Percentiles rank a stretch among this genome's conserved stretches.
Conservation (phyloP, 2,888 invertebrate genomes). For the Noctua comes region DNA sequence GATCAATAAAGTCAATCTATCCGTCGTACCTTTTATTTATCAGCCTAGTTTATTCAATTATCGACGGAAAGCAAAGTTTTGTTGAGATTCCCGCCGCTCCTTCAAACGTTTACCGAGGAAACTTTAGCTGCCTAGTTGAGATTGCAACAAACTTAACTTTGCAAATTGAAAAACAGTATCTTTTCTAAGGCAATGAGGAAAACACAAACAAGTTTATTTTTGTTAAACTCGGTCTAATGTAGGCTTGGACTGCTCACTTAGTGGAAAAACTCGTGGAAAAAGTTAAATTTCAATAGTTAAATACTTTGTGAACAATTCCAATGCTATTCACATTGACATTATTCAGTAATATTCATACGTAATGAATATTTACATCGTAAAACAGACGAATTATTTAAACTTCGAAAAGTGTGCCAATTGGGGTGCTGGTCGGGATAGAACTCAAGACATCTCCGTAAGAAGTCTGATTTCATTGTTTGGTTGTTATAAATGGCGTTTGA, state of each 20-base stretch:
- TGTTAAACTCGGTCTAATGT: constrained; percentile 18
- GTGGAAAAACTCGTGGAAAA: not conserved
- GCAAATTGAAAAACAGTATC: constrained; percentile 52
- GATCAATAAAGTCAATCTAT: not conserved
- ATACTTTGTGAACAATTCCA: not conserved
- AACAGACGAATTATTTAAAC: not conserved
- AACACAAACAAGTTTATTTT: constrained; percentile 19
- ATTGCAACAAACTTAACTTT: constrained; percentile 38
- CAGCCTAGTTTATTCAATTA: constrained; percentile 42
- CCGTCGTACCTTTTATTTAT: constrained; percentile 4
- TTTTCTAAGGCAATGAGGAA: constrained; percentile 45
- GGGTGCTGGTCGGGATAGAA: not conserved
- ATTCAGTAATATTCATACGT: not conserved
- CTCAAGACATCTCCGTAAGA: not conserved
- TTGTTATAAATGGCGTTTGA: no score
- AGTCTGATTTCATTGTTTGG: not conserved
- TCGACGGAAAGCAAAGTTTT: constrained; percentile 16
- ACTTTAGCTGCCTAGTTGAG: constrained; percentile 37
- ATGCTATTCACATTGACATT: not conserved
- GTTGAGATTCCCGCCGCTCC: not conserved
- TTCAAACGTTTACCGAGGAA: constrained; percentile 45
- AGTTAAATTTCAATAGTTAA: not conserved
- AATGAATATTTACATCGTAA: no score
- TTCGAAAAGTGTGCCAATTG: not conserved
- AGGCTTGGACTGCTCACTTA: not conserved